Conservation (phyloP, 2,888 invertebrate genomes). For the Torymus auratus region DNA sequence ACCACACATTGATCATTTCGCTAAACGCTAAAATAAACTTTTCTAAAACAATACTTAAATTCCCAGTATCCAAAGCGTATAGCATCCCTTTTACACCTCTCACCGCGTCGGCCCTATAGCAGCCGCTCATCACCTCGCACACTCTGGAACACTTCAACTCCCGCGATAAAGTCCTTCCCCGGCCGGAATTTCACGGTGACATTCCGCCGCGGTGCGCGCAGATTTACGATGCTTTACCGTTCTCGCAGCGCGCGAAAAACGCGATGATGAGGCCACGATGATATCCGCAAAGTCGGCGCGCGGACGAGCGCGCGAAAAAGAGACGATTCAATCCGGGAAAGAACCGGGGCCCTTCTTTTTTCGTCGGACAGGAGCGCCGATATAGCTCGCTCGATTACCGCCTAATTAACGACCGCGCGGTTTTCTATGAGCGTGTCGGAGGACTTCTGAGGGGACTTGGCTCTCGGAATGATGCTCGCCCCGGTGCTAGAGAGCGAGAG, state of each 20-base stretch:
- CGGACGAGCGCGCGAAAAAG: background rate
- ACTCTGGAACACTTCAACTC: no score
- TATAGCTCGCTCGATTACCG: slow-evolving; percentile 44
- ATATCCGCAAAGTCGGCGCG: background rate
- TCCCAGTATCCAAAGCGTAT: no score
- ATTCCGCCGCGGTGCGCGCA: slow-evolving; percentile 55
- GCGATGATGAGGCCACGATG: slow-evolving; percentile 22
- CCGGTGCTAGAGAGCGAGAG: background rate
- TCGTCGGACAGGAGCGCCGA: background rate
- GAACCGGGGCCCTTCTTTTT: slow-evolving; percentile 10
- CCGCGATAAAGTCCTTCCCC: slow-evolving; percentile 13
- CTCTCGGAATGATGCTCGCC: background rate
- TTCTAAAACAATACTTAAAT: no score
- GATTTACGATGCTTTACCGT: slow-evolving; percentile 50
- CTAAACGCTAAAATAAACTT: no score
- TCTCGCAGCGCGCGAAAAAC: slow-evolving; percentile 42
- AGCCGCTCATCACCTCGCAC: no score
- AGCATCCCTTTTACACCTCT: no score
- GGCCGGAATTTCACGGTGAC: slow-evolving; percentile 63
- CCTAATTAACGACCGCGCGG: slow-evolving; percentile 54
- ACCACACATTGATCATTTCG: no score
- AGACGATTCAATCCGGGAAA: slow-evolving; percentile 24
- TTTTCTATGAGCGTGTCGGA: slow-evolving; percentile 50
- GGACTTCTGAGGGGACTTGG: background rate
- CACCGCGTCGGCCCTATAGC: no score